Evolutionary conservation across 1,140 invertebrate species (phyloP).

Genomic region (Hyphantria cunea): DNA sequence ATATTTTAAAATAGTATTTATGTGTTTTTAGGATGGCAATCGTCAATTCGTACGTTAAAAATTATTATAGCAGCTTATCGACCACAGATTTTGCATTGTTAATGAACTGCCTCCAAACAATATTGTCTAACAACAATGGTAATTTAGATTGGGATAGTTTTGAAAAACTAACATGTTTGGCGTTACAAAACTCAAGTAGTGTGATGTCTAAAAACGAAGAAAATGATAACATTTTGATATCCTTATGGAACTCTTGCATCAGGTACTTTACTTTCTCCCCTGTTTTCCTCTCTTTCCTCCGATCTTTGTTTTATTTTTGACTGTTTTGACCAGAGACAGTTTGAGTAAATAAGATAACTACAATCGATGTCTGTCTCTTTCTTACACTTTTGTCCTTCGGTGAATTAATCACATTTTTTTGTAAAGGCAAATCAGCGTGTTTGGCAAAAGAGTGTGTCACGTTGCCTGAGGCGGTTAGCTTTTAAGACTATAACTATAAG

Average conservation of each 20-base stretch:
- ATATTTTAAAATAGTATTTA: background rate
- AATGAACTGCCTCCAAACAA: conserved; percentile 43
- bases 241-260: conserved; percentile 70
- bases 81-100: conserved; percentile 44
- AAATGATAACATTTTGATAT: conserved; percentile 39
- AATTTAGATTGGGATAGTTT: conserved; percentile 47
- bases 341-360: no score
- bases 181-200: conserved; percentile 41
- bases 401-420: no score
- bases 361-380: no score
- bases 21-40: conserved; percentile 61
- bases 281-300: no score
- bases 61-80: conserved; percentile 47
- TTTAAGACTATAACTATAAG: no score
- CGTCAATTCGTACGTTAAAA: conserved; percentile 54
- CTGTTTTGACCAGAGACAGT: no score
- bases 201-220: conserved; percentile 11
- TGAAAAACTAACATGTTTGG: conserved; percentile 42
- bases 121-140: conserved; percentile 41
- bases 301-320: no score
- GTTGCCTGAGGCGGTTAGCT: no score
- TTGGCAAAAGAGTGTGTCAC: no score
- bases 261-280: conserved; percentile 49
- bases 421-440: no score
- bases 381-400: no score